A percentile compares a stretch with the other conserved stretches of the same genome.
Evolutionary conservation across 2,797 vertebrate species (phyloP).

Genomic region (Cyclopterus lumpus): DNA sequence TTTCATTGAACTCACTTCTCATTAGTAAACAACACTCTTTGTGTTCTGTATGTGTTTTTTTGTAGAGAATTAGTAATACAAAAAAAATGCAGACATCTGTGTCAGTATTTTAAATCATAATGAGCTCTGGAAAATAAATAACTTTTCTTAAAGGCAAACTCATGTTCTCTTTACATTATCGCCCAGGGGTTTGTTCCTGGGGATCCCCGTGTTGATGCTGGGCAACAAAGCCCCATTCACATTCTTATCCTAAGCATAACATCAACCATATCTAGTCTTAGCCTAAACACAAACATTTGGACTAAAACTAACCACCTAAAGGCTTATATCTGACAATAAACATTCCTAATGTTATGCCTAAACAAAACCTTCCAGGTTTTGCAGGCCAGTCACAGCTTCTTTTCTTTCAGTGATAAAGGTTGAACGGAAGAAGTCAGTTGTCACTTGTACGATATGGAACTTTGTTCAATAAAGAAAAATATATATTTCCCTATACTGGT

Average conservation of each 20-base stretch:
- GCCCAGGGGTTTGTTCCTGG: not conserved
- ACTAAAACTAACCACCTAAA: conserved; percentile 11
- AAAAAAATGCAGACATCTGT: not conserved
- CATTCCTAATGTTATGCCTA: conserved; percentile 10
- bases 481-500: not conserved
- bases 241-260: conserved; percentile 19
- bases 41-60: conserved; percentile 8
- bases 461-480: not conserved
- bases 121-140: not conserved
- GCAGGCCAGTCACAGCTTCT: not conserved
- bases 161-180: conserved; percentile 14
- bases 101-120: conserved; percentile 1
- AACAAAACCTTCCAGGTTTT: conserved; percentile 1
- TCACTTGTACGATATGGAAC: not conserved
- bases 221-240: conserved; percentile 10
- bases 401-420: not conserved
- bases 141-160: conserved; percentile 26
- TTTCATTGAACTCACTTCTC: conserved; percentile 14
- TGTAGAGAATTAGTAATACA: not conserved
- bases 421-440: conserved; percentile 1
- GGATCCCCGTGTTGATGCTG: not conserved
- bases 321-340: conserved; percentile 10
- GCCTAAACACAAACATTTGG: conserved; percentile 23
- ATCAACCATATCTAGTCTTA: conserved; percentile 18
- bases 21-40: conserved; percentile 15